Evolutionary conservation across 2,888 invertebrate species (phyloP), one percentile per base, ranked within the genome.

Genomic region (Spatulosminthurus flaviceps): DNA sequence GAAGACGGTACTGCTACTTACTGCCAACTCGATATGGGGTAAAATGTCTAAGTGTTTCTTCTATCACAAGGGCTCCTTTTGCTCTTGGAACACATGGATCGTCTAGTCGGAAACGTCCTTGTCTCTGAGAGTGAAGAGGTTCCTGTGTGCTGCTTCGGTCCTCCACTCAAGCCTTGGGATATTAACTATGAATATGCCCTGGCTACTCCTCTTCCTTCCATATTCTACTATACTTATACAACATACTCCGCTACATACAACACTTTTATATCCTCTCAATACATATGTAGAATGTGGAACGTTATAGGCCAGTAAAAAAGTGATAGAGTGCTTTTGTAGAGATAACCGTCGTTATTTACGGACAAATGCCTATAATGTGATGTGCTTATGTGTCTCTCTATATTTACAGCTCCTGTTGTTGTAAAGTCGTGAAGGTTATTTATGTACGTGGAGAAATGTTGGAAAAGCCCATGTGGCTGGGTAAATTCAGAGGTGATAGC

Each of bases 401-500:
- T 28, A 28, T 29, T 1, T 28, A 29, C 0, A 26, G 26, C 28
- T 26, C 64, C 16, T 67, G 21, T 11, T 66, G 28, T 19, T 51
- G 51, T 51, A 16, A 13, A 51, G 5, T n/a, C 16, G 9, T 51
- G 51, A 2, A 2, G 19, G 51, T 51, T 19, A 51, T 51, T 51
- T 51, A 51, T 16, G 51, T 51, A 51, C 34, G 9, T 51, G 51
- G 5, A 19, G 51, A 51, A 51, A 16, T 19, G 51, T 11, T 51
- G 51, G 51, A 51, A 16, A 51, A 51, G n/a, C 51, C n/a, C 51
- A 51, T 51, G 51, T 51, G 51, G 51, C 16, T 51, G 51, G 51
- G 51, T 16, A 51, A 67, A 67, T 67, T 67, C 67, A 28, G 67
- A 51, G 72, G 72, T 72, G 24, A 72, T 72, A 51, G 72, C 21